phyloP scores from a whole-genome alignment of 37 sponge, comb jelly and placozoan genomes.

The Spongilla lacustris region DNA sequence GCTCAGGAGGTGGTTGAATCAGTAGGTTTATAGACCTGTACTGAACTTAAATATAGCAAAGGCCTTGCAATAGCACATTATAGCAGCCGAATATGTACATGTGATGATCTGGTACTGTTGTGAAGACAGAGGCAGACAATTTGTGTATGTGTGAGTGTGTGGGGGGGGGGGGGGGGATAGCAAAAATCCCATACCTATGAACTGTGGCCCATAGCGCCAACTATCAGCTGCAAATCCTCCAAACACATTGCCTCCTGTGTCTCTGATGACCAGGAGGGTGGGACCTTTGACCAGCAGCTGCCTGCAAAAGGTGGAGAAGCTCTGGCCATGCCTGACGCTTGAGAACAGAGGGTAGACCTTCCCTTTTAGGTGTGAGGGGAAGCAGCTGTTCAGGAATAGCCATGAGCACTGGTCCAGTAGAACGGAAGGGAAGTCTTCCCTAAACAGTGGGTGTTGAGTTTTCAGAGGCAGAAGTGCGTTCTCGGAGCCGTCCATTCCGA shows the following conservation, averaged over 20 bases:
- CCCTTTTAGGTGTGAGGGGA: constrained; percentile 59
- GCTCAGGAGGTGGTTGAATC: too few relatives aligned
- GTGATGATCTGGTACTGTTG: too few relatives aligned
- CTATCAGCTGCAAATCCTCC: constrained; percentile 83
- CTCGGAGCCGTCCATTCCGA: constrained; percentile 29
- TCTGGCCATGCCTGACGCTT: constrained; percentile 84
- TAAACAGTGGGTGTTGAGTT: constrained; percentile 32
- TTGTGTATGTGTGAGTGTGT: too few relatives aligned
- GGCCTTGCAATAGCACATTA: too few relatives aligned
- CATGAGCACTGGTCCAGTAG: constrained; percentile 44
- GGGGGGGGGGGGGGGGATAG: not conserved
- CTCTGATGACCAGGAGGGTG: constrained; percentile 75
- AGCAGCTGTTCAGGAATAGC: constrained; percentile 38
- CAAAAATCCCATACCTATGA: constrained; percentile 54
- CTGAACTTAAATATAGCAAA: too few relatives aligned
- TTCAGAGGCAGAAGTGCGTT: constrained; percentile 28
- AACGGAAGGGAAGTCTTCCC: constrained; percentile 32
- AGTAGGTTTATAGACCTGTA: too few relatives aligned
- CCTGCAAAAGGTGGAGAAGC: constrained; percentile 82
- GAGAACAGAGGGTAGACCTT: constrained; percentile 80
- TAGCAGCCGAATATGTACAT: too few relatives aligned
- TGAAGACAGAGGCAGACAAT: too few relatives aligned
- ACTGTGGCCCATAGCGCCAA: constrained; percentile 77
- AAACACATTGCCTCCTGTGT: constrained; percentile 80
- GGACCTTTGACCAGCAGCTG: constrained; percentile 75